These are phyloP conservation scores for Acheta domesticus DNA, from an alignment of 2,888 invertebrate genomes.

Conservation along the genomic window DNA sequence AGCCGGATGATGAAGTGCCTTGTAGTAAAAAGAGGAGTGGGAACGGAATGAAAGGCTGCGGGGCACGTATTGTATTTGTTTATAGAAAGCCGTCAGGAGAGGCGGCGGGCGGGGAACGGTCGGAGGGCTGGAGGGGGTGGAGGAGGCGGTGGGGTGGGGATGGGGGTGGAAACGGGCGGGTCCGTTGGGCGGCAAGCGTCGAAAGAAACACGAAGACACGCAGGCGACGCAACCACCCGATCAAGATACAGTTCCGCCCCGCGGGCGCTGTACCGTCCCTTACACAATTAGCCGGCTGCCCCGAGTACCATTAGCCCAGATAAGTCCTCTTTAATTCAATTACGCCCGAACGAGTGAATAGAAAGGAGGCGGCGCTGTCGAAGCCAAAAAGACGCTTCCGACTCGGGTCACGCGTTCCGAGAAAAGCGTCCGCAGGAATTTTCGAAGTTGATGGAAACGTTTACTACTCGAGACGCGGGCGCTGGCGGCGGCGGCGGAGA, in stretches of 20 bases:
- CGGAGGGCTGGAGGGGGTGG: no score
- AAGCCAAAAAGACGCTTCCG: no score
- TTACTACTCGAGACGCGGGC: no score
- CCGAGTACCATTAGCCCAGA: neutral
- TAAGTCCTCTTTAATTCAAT: constrained; percentile 4
- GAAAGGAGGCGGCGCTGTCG: neutral
- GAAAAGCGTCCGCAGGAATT: no score
- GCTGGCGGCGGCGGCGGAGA: no score
- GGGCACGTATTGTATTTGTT: constrained; percentile 18
- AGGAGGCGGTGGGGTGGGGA: no score
- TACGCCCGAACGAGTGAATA: neutral
- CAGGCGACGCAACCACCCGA: neutral
- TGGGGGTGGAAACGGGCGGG: no score
- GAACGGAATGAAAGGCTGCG: neutral
- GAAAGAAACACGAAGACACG: neutral
- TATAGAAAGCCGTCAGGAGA: neutral
- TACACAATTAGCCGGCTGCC: neutral
- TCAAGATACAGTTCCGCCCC: neutral
- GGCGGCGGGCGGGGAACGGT: neutral
- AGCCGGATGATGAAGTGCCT: neutral
- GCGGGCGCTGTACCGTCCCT: no score
- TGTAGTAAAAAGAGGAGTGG: neutral
- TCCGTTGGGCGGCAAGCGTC: neutral
- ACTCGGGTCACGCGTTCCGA: no score
- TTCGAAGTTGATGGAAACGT: no score